These are phyloP conservation scores for Conomelus anceps DNA, from an alignment of 2,888 invertebrate species.

Conservation along the genomic window DNA sequence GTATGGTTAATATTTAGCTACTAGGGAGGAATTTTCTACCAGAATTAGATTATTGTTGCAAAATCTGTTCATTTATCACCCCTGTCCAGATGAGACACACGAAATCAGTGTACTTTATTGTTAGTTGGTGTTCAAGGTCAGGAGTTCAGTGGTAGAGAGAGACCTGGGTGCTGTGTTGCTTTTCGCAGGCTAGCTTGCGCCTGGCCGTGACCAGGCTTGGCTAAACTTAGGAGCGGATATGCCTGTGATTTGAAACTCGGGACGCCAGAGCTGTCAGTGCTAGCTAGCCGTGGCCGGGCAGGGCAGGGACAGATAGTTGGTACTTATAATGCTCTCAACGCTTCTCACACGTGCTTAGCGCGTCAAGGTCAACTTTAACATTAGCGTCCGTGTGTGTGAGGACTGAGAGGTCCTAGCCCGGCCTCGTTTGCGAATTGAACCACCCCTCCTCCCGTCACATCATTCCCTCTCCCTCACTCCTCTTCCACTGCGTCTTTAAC, in stretches of 20 bases:
- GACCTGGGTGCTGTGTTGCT: neutral
- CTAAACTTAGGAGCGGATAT: neutral
- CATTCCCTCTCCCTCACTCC: neutral
- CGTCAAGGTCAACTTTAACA: neutral
- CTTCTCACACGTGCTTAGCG: conserved; percentile 9
- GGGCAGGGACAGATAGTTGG: neutral
- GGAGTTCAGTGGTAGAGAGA: neutral
- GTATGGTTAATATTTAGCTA: no score
- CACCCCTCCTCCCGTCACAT: neutral
- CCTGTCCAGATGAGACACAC: no score
- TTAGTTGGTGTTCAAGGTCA: neutral
- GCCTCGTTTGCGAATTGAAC: neutral
- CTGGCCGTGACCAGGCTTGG: neutral
- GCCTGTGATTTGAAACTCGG: neutral
- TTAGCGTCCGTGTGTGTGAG: neutral
- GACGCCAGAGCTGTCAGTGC: neutral
- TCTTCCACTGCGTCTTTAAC: neutral
- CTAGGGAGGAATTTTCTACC: no score
- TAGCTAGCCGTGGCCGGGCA: neutral
- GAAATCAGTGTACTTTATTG: neutral
- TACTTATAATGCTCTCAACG: neutral
- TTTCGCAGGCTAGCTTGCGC: neutral
- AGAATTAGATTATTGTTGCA: no score
- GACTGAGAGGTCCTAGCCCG: neutral
- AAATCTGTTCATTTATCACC: neutral